Base-by-base conservation (phyloP, 2,888 invertebrate species). In the Chesias legatella region DNA sequence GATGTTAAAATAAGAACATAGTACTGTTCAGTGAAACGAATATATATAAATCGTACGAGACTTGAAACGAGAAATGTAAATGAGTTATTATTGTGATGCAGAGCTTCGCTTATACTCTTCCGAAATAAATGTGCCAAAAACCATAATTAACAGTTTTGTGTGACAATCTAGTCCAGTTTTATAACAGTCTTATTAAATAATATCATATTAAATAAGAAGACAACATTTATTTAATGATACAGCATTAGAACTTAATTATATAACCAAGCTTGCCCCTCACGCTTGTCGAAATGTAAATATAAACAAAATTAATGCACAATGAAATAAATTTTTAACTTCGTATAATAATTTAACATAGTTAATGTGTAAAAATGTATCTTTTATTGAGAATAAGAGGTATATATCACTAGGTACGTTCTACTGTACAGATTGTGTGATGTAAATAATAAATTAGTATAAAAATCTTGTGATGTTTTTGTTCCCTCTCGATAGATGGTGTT, bases 381-480 rank as follows among this genome's bases (percentile, higher is more conserved):
- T 79, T 80, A 78, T 80, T 80, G 59, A 65, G 69, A 76, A 74
- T 80, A 79, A 80, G 77, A 78, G 77, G 74, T 77, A 69, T 77
- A 69, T 77, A 57, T 77, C 73, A 68, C 59, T 60, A 73, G 66
- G 56, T 60, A 66, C 56, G 64, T 72, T 68, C 68, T 73, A 75
- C 56, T 85, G 84, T 85, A 85, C 81, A 83, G 75, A 76, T 63
- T 66, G 75, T 79, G 78, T 79, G 74, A 75, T 79, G 81, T 74
- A 69, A 70, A 81, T 77, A 78, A 80, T 78, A 79, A 79, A 83
- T 82, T 84, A 86, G 86, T 79, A 80, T 76, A 79, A 77, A 78
- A 77, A 63, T 49, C 50, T 26, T 43, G 37, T 43, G 10, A 9
- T 43, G 48, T 60, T 59, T 63, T 43, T 51, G 57, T 60, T 40